These are phyloP conservation scores for Desmophyllum pertusum DNA, from an alignment of 92 coral and sea anemone species.

Conservation along the genomic window DNA sequence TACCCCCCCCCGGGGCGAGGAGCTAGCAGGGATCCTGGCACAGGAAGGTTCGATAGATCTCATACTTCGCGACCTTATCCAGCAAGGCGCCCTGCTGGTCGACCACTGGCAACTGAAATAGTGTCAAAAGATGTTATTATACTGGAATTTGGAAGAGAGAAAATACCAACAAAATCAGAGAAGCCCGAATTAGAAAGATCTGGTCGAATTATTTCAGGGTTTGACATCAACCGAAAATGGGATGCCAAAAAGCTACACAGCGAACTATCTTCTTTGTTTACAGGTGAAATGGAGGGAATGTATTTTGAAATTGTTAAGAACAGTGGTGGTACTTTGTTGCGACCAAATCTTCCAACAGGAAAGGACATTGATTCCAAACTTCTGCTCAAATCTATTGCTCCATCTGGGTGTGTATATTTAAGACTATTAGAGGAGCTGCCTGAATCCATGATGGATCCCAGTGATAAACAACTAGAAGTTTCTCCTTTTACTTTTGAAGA, in stretches of 20 bases:
- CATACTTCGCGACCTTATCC: conserved; percentile 7
- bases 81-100: conserved; percentile 6
- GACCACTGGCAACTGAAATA: not conserved
- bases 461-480: too few species aligned
- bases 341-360: conserved; percentile 50
- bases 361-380: conserved; percentile 66
- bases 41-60: not conserved
- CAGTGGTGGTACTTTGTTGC: conserved; percentile 47
- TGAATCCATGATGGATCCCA: conserved; percentile 14
- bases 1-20: too few species aligned
- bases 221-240: conserved; percentile 43
- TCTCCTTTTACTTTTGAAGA: not conserved
- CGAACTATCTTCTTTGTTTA: conserved; percentile 26
- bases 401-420: conserved; percentile 39
- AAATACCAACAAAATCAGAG: conserved; percentile 50
- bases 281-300: conserved; percentile 56
- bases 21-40: not conserved
- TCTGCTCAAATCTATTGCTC: conserved; percentile 52
- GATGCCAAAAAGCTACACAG: conserved; percentile 41
- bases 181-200: conserved; percentile 48
- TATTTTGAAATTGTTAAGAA: conserved; percentile 63
- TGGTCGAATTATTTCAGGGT: conserved; percentile 36
- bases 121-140: conserved; percentile 9
- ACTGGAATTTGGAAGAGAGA: conserved; percentile 26
- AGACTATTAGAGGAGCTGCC: conserved; percentile 47